phyloP scores from a whole-genome alignment of 2,113 vertebrate species.

The Rhombomys opimus region DNA sequence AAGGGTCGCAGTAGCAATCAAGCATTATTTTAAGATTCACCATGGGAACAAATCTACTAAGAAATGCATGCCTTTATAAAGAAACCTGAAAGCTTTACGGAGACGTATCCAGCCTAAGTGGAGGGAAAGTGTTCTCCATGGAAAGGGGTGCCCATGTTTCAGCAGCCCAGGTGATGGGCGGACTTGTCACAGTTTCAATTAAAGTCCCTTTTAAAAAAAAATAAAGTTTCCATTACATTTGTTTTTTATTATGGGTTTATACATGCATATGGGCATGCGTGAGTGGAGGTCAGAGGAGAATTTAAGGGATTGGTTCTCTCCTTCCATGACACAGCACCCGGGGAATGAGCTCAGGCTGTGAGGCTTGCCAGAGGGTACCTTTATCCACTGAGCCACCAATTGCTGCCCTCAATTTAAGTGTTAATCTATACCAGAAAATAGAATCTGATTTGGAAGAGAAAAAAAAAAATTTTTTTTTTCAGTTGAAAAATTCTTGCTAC shows the following conservation, averaged over 20 bases:
- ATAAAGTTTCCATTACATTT: not conserved
- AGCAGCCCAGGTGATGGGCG: not conserved
- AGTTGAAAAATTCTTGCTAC: not conserved
- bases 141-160: no score
- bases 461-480: not conserved
- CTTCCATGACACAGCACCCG: not conserved
- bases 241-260: not conserved
- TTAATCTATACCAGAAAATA: not conserved
- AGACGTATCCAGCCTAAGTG: not conserved
- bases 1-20: not conserved
- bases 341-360: not conserved
- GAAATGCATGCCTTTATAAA: slow-evolving; percentile 20
- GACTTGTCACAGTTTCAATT: not conserved
- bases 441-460: not conserved
- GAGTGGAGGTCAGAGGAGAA: not conserved
- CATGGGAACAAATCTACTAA: not conserved
- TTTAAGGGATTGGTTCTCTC: not conserved
- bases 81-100: not conserved
- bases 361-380: not conserved
- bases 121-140: not conserved
- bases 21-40: not conserved
- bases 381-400: not conserved
- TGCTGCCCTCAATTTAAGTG: not conserved
- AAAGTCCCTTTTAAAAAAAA: not conserved
- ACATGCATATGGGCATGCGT: not conserved